These are phyloP conservation scores for Malurus alboscapulatus DNA, from an alignment of 2,113 vertebrate species.

Conservation along the genomic window DNA sequence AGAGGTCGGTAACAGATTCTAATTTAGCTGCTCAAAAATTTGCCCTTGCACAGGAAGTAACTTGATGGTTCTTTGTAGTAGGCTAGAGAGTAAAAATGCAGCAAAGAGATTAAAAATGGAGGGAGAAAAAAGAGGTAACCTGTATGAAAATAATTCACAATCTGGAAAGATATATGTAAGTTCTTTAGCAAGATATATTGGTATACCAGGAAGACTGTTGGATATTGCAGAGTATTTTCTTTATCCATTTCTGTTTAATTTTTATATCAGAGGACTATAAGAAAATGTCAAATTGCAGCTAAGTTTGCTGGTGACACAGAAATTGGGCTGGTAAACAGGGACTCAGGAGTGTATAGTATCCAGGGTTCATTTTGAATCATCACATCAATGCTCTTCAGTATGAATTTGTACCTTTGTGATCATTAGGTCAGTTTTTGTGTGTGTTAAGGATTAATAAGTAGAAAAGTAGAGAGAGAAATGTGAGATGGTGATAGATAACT, in stretches of 20 bases:
- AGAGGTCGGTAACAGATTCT: neutral
- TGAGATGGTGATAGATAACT: neutral
- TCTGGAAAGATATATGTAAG: neutral
- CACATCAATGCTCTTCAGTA: neutral
- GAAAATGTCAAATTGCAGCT: neutral
- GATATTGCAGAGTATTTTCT: neutral
- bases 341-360: neutral
- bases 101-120: neutral
- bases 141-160: neutral
- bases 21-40: neutral
- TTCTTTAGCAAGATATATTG: neutral
- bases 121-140: rapidly evolving
- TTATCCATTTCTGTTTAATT: neutral
- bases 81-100: neutral
- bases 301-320: neutral
- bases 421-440: neutral
- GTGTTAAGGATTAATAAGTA: neutral
- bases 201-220: neutral
- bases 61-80: neutral
- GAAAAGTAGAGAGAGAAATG: neutral
- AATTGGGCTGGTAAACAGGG: neutral
- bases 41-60: neutral
- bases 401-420: neutral
- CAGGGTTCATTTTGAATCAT: neutral
- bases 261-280: neutral